A percentile compares a stretch with the other conserved stretches of the same genome.
phyloP scores from a whole-genome alignment of 2,797 vertebrate genomes.

The Macropodus opercularis region DNA sequence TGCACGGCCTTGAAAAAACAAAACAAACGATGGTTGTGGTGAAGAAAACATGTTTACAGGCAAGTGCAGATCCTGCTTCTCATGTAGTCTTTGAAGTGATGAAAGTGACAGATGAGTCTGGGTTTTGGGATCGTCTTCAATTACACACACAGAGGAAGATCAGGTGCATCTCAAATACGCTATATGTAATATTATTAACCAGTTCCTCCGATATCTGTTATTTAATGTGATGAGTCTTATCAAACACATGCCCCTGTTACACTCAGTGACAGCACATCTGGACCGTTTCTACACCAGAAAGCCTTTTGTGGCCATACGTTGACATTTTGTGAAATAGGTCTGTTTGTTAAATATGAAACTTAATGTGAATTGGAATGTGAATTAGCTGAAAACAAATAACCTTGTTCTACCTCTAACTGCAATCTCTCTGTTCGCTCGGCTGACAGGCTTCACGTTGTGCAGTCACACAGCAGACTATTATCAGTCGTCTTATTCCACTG shows the following conservation, averaged over 20 bases:
- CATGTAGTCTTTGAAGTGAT: constrained; percentile 2
- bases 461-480: not conserved
- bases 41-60: not conserved
- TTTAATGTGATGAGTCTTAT: not conserved
- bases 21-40: not conserved
- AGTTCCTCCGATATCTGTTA: constrained; percentile 7
- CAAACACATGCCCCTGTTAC: too few species aligned
- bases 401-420: too few species aligned
- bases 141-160: constrained; percentile 20
- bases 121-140: constrained; percentile 7
- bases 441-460: too few species aligned
- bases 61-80: constrained; percentile 7
- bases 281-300: too few species aligned
- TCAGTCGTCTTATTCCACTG: not conserved
- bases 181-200: constrained; percentile 9
- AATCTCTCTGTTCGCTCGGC: too few species aligned
- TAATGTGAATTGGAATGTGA: too few species aligned
- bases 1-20: not conserved
- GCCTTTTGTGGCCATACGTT: too few species aligned
- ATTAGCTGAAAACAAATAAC: too few species aligned
- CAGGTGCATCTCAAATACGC: constrained; percentile 19
- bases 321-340: too few species aligned
- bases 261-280: too few species aligned
- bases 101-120: constrained; percentile 16
- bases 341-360: too few species aligned